Evolutionary conservation across 1,140 invertebrate genomes (phyloP), one percentile per base, ranked within the genome.

Genomic region (Drosophila littoralis): DNA sequence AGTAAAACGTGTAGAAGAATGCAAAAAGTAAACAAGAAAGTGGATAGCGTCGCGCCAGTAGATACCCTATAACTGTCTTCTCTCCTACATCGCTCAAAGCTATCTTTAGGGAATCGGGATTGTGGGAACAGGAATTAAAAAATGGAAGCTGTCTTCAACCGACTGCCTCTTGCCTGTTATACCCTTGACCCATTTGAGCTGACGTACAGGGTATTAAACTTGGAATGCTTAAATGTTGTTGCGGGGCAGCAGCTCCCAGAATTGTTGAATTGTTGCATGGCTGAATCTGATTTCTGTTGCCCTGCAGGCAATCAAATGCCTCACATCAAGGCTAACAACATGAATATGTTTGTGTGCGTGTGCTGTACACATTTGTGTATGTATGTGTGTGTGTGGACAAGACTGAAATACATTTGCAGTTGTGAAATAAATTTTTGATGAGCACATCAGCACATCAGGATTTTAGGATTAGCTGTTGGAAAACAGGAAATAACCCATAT

Each of bases 181-280:
- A 28, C 22, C 22, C 22, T 28, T 28, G 22, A 28, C 22, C 22
- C 22, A 28, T 28, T 28, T 28, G 22, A 28, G 3, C 4, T 28
- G 22, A 28, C 4, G 22, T 28, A 32, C 22, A 50, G 46, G 22
- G 46, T 32, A 32, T 50, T 17, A 35, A 36, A 22, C 2, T 22
- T 22, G 22, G 65, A 69, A 68, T 69, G 71, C 38, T 52, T 69
- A 15, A 60, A 60, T 75, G 42, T 66, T 63, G 45, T 77, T 22
- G 1, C 33, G 45, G 33, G 33, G 17, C 64, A 54, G 58, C 66
- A 50, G 38, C 58, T 57, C 46, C 38, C 48, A 12, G 50, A 77
- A 77, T 77, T 77, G 75, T 74, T 67, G 51, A 77, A 77, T 75
- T 74, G 75, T 74, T 67, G 70, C 69, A 61, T 73, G 69, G 57